These are phyloP conservation scores for Poeciliopsis occidentalis DNA, from an alignment of 2,113 vertebrate species.

Conservation along the genomic window DNA sequence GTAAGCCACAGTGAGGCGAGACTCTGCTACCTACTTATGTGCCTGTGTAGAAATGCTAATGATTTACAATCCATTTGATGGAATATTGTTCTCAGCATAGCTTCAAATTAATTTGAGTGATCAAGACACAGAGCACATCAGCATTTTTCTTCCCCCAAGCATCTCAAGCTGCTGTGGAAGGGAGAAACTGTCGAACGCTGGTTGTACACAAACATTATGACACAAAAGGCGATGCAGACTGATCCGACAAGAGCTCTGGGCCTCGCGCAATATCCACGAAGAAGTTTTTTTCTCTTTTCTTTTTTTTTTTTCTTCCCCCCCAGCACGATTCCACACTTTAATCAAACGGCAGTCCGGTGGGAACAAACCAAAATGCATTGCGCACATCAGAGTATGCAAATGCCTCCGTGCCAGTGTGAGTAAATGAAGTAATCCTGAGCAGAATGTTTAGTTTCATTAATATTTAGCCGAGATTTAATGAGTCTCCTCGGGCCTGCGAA, in stretches of 20 bases:
- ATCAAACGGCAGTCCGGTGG: conserved; percentile 45
- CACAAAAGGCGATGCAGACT: conserved; percentile 25
- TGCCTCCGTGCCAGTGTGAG: conserved; percentile 21
- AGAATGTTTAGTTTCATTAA: conserved; percentile 50
- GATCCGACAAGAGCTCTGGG: conserved; percentile 48
- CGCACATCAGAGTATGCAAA: conserved; percentile 51
- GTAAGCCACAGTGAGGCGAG: neutral
- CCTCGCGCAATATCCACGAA: conserved; percentile 34
- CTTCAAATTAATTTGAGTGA: conserved; percentile 69
- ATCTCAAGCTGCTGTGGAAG: conserved; percentile 12
- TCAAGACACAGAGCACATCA: conserved; percentile 57
- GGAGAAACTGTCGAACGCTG: conserved; percentile 3
- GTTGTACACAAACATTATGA: conserved; percentile 1
- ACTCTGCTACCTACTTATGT: neutral
- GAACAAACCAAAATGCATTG: conserved; percentile 40
- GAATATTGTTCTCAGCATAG: conserved; percentile 68
- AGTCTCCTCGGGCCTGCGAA: conserved; percentile 43
- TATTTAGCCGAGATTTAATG: conserved; percentile 63
- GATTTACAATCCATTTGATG: conserved; percentile 64
- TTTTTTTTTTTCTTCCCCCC: fast-evolving
- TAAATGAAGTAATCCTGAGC: conserved; percentile 50
- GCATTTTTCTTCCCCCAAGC: conserved; percentile 24
- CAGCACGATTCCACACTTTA: conserved; percentile 45
- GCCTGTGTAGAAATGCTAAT: conserved; percentile 11
- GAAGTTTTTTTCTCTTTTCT: conserved; percentile 22